Evolutionary conservation across 2,797 vertebrate species (phyloP).

Genomic region (Bradypodion ventrale): DNA sequence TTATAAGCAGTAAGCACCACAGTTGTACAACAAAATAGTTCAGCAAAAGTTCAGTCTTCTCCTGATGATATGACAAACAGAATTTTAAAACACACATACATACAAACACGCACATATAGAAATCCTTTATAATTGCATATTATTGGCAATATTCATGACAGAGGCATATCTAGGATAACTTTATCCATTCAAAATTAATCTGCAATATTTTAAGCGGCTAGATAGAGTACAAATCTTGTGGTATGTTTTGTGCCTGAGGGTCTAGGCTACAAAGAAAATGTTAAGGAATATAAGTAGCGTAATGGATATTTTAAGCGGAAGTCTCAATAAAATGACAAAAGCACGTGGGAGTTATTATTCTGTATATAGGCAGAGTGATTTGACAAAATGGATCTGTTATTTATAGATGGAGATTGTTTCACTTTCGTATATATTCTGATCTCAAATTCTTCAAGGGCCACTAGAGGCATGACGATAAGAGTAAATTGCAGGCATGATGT

Average conservation of each 20-base stretch:
- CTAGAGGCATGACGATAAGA: neutral
- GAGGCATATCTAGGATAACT: constrained; percentile 42
- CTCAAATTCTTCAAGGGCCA: neutral
- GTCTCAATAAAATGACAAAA: neutral
- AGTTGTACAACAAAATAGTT: constrained; percentile 24
- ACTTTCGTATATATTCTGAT: neutral
- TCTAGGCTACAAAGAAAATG: neutral
- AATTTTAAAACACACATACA: constrained; percentile 46
- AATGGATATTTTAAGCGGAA: neutral
- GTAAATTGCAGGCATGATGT: neutral
- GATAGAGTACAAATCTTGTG: neutral
- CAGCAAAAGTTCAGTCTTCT: constrained; percentile 24
- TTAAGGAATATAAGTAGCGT: neutral
- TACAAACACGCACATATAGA: constrained; percentile 28
- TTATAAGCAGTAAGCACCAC: neutral
- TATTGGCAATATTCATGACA: constrained; percentile 19
- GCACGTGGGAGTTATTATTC: neutral
- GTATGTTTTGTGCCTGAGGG: neutral
- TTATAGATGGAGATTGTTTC: neutral
- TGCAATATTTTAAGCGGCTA: constrained; percentile 3
- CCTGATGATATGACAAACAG: constrained; percentile 14
- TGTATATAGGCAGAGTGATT: neutral
- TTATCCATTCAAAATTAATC: constrained; percentile 21
- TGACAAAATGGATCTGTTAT: neutral
- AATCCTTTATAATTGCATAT: constrained; percentile 53